A percentile compares a stretch with the other conserved stretches of the same genome.
Evolutionary conservation across 2,113 vertebrate species (phyloP).

Genomic region (Sylvicapra grimmia): DNA sequence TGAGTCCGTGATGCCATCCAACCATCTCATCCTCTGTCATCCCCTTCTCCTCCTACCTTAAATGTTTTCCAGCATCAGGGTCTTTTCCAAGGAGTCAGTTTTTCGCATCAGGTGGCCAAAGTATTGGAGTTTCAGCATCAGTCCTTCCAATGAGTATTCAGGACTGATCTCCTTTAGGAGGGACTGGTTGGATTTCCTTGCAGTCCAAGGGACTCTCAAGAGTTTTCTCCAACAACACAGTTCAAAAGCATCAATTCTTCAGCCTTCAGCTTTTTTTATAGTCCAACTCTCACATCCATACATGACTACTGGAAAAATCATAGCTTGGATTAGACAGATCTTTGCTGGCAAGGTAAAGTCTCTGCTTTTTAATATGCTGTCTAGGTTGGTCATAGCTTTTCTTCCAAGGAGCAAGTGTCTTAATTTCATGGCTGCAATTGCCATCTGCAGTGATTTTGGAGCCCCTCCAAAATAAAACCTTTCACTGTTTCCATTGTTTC

Average conservation of each 20-base stretch:
- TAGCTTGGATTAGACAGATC: background rate
- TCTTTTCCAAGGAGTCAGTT: background rate
- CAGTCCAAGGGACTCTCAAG: background rate
- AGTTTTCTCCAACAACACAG: background rate
- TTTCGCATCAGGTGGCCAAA: background rate
- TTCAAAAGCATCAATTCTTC: background rate
- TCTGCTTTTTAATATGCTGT: background rate
- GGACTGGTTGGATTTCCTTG: background rate
- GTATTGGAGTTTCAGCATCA: background rate
- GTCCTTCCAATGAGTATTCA: background rate
- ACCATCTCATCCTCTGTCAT: background rate
- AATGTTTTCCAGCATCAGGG: background rate
- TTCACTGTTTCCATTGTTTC: background rate
- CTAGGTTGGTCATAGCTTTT: background rate
- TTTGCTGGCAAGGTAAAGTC: background rate
- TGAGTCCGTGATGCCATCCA: fast-evolving
- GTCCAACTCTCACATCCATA: background rate
- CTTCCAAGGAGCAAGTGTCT: background rate
- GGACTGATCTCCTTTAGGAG: background rate
- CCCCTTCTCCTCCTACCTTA: background rate
- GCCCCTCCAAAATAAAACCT: background rate
- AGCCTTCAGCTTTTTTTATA: fast-evolving
- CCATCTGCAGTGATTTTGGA: background rate
- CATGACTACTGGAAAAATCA: background rate
- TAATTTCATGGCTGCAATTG: background rate